phyloP scores from a whole-genome alignment of 1,140 invertebrate species.

The Saccostrea cuccullata region DNA sequence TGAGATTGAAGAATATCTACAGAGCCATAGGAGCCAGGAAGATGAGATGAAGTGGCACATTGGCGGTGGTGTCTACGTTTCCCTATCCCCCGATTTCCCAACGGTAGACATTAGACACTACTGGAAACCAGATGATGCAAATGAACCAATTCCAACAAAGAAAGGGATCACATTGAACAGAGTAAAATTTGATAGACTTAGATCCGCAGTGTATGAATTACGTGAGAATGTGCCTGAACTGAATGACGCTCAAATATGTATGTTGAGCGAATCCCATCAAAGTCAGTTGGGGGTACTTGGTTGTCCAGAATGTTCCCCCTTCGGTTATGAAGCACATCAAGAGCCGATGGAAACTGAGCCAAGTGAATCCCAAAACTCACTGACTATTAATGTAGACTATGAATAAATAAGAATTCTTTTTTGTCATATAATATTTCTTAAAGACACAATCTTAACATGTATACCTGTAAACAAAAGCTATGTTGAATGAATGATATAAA shows the following conservation, averaged over 20 bases:
- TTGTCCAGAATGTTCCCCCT: conserved; percentile 38
- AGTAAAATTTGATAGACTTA: conserved; percentile 30
- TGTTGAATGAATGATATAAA: neutral
- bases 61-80: neutral
- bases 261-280: conserved; percentile 31
- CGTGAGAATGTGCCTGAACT: conserved; percentile 39
- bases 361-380: conserved; percentile 9
- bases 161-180: conserved; percentile 11
- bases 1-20: conserved; percentile 12
- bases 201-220: neutral
- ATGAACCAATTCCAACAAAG: conserved; percentile 36
- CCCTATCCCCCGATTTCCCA: conserved; percentile 7
- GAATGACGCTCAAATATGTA: conserved; percentile 18
- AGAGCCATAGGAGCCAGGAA: conserved; percentile 3
- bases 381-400: neutral
- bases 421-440: neutral
- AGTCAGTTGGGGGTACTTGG: conserved; percentile 12
- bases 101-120: conserved; percentile 42
- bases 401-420: neutral
- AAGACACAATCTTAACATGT: neutral
- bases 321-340: neutral
- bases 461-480: neutral
- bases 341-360: conserved; percentile 6
- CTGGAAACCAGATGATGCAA: conserved; percentile 36
- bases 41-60: conserved; percentile 38